Base-by-base conservation (phyloP, 2,888 invertebrate genomes). In the Thymelicus acteon region DNA sequence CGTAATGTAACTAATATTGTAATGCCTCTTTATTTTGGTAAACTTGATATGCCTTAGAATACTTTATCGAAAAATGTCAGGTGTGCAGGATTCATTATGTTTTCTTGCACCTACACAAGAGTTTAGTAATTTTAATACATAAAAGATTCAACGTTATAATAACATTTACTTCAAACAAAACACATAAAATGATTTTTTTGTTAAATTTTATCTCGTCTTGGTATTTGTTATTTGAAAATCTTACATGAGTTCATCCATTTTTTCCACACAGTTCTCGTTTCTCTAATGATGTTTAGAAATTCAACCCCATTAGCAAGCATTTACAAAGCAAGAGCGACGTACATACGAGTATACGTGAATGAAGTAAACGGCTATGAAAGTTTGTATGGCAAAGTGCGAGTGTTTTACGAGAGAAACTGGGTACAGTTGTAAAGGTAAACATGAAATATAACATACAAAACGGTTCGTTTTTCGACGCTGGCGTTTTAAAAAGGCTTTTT, bases 281-380 rank as follows among this genome's bases (percentile, higher is more conserved):
- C 54, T 54, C 54, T 54, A 54, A 54, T 54, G 54, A 54, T 54
- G 54, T 54, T 54, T 54, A 54, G 54, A 54, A 54, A 54, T 54
- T 54, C 54, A 10, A 24, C 19, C 54, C 54, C 54, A 24, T 54
- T 54, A 54, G 54, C 54, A 24, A 54, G 54, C 54, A 54, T 54
- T 24, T 54, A 54, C 54, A 54, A 54, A 54, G 54, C 54, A 24
- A 54, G 54, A 54, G 54, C 3, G 31, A 54, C 24, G 24, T 54
- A 24, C 19, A 19, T 10, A n/a, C n/a, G n/a, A n/a, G n/a, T n/a
- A 24, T 24, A 54, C 54, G 24, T 54, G 54, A 54, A 54, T 54
- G 54, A 54, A 54, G 12, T 54, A 54, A 54, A 54, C 54, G 19
- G 54, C 54, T 54, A 3, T 54, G 54, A 24, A 54, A 24, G 24